Percentiles rank a stretch among this genome's conserved stretches.
These are phyloP conservation scores for Diabrotica balteata DNA, from an alignment of 2,888 invertebrate species.

Conservation along the genomic window DNA sequence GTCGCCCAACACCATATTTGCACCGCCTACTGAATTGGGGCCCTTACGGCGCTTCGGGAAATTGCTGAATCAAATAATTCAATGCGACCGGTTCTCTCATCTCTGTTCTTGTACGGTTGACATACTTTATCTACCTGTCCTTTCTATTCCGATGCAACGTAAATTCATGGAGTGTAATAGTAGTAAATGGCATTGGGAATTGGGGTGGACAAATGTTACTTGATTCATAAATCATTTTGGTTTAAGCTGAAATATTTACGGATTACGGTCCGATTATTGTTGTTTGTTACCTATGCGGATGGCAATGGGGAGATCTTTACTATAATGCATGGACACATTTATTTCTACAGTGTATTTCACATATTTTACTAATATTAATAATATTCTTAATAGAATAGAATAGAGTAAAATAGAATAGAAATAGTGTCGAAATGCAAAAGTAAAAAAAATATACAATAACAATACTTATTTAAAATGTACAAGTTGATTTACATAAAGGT, in stretches of 20 bases:
- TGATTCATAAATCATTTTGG: slow-evolving; percentile 14
- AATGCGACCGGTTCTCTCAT: slow-evolving; percentile 21
- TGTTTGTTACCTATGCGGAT: no score
- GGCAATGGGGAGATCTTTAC: no score
- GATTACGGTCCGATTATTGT: background rate
- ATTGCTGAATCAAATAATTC: slow-evolving; percentile 21
- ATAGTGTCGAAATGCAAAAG: no score
- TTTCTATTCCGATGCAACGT: slow-evolving; percentile 8
- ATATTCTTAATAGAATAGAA: no score
- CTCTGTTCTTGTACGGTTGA: slow-evolving; percentile 31
- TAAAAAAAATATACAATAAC: no score
- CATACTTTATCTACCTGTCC: slow-evolving; percentile 26
- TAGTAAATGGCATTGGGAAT: slow-evolving; percentile 19
- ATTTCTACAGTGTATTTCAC: no score
- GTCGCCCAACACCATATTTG: slow-evolving; percentile 33
- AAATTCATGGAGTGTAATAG: slow-evolving; percentile 24
- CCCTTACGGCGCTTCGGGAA: slow-evolving; percentile 25
- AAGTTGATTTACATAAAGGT: no score
- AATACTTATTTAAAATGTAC: no score
- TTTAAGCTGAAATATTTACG: slow-evolving; percentile 7
- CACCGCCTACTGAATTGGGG: slow-evolving; percentile 25
- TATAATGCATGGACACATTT: no score
- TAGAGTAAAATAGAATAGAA: no score
- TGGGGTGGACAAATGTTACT: slow-evolving; percentile 15
- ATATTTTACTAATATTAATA: no score